Evolutionary conservation across 2,888 invertebrate genomes (phyloP).

Genomic region (Sinohyriopsis cumingii): DNA sequence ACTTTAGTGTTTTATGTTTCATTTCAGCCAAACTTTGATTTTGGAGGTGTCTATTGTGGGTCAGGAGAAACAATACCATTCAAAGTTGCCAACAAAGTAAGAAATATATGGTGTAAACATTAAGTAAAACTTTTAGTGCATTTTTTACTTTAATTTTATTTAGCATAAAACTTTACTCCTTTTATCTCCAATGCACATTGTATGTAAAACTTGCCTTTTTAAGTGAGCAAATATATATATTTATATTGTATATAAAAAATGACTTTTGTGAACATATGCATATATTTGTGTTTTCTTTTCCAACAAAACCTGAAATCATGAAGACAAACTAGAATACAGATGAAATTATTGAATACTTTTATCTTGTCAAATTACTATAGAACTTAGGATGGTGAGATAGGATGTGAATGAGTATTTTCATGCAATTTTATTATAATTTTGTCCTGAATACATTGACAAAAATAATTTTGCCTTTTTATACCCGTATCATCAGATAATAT

Average conservation of each 20-base stretch:
- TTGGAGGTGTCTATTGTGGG: slow-evolving; percentile 71
- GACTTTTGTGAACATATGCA: background rate
- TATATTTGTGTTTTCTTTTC: background rate
- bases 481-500: too few species aligned
- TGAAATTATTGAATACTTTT: too few species aligned
- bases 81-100: slow-evolving; percentile 67
- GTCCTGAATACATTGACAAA: too few species aligned
- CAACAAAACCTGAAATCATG: background rate
- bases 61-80: slow-evolving; percentile 65
- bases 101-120: background rate
- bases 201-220: background rate
- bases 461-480: too few species aligned
- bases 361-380: too few species aligned
- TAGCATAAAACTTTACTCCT: background rate
- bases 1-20: slow-evolving; percentile 2
- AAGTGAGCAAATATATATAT: background rate
- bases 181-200: background rate
- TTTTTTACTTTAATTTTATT: background rate
- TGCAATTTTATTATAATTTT: too few species aligned
- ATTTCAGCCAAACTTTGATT: slow-evolving; percentile 67
- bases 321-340: too few species aligned
- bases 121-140: background rate
- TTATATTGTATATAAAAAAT: background rate
- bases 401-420: too few species aligned
- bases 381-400: too few species aligned